These are phyloP conservation scores for Aphrophora alni DNA, from an alignment of 2,888 invertebrate species.

Conservation along the genomic window DNA sequence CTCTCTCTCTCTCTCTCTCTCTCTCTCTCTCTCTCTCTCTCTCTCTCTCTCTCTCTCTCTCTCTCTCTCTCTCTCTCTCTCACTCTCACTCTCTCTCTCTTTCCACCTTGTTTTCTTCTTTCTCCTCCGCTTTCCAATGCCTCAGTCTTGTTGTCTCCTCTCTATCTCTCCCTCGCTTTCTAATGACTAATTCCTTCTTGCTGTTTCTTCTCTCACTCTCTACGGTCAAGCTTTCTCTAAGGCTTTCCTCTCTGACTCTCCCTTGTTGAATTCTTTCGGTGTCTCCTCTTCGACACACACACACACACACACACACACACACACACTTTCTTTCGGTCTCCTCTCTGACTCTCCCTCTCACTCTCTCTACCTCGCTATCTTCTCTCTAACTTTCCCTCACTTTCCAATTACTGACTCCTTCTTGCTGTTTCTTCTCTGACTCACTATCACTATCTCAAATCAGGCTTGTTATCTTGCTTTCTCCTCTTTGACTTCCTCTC, in stretches of 20 bases:
- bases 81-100: neutral
- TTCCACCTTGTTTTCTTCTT: neutral
- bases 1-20: neutral
- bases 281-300: neutral
- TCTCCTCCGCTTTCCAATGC: neutral
- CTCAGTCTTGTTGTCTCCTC: neutral
- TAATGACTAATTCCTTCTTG: neutral
- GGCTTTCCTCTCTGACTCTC: neutral
- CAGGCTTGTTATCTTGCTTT: neutral
- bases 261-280: neutral
- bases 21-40: neutral
- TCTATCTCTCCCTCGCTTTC: neutral
- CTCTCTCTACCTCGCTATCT: neutral
- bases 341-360: neutral
- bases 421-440: neutral
- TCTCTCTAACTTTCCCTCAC: neutral
- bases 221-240: neutral
- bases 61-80: neutral
- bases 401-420: neutral
- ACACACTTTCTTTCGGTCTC: neutral
- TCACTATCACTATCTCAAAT: neutral
- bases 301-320: neutral
- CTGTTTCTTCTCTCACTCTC: neutral
- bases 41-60: neutral
- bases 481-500: neutral